phyloP scores from a whole-genome alignment of 1,140 invertebrate genomes.

The Bombus waltoni region DNA sequence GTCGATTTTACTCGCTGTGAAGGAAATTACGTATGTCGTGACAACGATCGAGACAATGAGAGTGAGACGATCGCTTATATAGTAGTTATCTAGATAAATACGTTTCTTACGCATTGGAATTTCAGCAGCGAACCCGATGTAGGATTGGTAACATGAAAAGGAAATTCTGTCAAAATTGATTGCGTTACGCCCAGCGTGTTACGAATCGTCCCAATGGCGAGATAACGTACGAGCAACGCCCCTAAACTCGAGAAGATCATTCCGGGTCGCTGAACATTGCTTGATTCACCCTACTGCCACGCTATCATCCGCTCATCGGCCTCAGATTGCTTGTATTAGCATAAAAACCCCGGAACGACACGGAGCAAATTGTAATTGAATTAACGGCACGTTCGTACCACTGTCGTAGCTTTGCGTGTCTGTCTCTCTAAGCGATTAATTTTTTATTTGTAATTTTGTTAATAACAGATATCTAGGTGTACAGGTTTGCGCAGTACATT shows the following conservation, averaged over 20 bases:
- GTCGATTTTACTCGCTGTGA: not conserved
- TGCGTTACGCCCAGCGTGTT: conserved; percentile 53
- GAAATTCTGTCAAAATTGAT: conserved; percentile 57
- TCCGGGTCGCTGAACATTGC: conserved; percentile 66
- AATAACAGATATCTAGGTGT: too few species aligned
- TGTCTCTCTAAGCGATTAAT: not conserved
- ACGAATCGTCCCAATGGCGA: conserved; percentile 58
- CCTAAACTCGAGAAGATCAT: conserved; percentile 65
- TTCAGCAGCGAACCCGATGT: too few species aligned
- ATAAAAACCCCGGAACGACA: conserved; percentile 49
- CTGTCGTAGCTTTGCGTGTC: too few species aligned
- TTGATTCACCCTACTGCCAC: conserved; percentile 41
- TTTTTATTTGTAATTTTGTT: too few species aligned
- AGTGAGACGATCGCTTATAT: accelerated
- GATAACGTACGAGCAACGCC: conserved; percentile 66
- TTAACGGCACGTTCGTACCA: conserved; percentile 7
- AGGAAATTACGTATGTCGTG: too few species aligned
- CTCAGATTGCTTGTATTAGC: conserved; percentile 68
- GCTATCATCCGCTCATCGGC: conserved; percentile 51
- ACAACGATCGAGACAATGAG: too few species aligned
- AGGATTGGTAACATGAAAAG: not conserved
- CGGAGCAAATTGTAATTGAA: conserved; percentile 62
- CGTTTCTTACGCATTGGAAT: not conserved
- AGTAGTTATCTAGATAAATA: not conserved
- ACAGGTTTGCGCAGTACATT: accelerated